These are phyloP conservation scores for Clitarchus hookeri DNA, from an alignment of 2,888 invertebrate species.

Conservation along the genomic window DNA sequence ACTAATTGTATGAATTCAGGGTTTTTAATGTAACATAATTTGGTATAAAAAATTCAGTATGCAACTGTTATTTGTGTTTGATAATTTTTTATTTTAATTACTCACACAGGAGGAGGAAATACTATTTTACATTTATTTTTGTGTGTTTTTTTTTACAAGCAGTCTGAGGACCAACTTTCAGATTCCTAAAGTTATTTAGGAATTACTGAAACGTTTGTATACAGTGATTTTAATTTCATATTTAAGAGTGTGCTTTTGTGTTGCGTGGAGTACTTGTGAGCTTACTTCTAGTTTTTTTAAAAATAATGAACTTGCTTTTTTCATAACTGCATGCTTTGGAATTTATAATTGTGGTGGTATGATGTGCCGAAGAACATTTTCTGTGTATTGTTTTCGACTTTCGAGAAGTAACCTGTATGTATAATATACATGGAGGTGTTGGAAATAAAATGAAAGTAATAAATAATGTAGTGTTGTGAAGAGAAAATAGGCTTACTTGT, in stretches of 20 bases:
- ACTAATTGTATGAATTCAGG: no score
- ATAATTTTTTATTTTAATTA: no score
- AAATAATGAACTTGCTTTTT: not conserved
- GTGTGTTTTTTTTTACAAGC: slow-evolving; percentile 51
- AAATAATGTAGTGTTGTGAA: no score
- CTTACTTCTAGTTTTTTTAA: slow-evolving; percentile 16
- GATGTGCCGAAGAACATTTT: not conserved
- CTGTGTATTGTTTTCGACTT: not conserved
- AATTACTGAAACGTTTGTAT: not conserved
- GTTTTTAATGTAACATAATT: no score
- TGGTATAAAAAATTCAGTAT: not conserved
- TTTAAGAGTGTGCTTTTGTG: not conserved
- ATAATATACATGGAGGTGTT: no score
- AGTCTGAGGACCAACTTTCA: slow-evolving; percentile 53
- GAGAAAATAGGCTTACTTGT: no score
- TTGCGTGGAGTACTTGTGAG: not conserved
- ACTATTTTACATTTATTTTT: slow-evolving; percentile 39
- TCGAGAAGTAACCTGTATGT: no score
- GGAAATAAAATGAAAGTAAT: no score
- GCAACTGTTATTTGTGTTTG: no score
- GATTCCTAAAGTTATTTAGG: slow-evolving; percentile 25
- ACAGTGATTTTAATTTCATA: slow-evolving; percentile 22
- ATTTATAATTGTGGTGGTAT: slow-evolving; percentile 38
- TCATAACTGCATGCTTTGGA: slow-evolving; percentile 23
- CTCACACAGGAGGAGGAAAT: not conserved